phyloP scores from a whole-genome alignment of 2,113 vertebrate species.

The Rhinichthys klamathensis region DNA sequence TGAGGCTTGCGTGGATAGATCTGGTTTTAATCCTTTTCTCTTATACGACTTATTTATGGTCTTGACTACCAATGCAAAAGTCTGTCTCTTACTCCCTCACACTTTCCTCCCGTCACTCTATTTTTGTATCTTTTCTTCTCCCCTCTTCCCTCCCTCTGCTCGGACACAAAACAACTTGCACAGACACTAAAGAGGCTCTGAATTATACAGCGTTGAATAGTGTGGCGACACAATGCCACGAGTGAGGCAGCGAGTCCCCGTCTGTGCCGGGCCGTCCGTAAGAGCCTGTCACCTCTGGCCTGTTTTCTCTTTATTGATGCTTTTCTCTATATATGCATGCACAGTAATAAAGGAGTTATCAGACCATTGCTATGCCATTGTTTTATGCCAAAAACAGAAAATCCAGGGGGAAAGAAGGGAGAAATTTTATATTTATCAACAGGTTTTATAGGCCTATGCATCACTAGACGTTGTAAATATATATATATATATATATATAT shows the following conservation, averaged over 20 bases:
- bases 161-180: background rate
- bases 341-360: too few species aligned
- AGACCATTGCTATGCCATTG: too few species aligned
- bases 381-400: background rate
- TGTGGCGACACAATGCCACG: conserved; percentile 31
- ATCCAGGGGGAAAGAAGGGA: background rate
- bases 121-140: conserved; percentile 18
- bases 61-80: background rate
- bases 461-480: too few species aligned
- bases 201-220: conserved; percentile 30
- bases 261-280: background rate
- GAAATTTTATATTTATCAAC: background rate
- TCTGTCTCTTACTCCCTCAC: conserved; percentile 16
- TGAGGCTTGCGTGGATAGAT: background rate
- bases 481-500: too few species aligned
- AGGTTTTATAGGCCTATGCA: background rate
- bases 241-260: conserved; percentile 15
- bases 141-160: background rate
- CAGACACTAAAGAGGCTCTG: conserved; percentile 18
- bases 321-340: conserved; percentile 63
- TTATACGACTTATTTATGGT: background rate
- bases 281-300: conserved; percentile 10
- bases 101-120: conserved; percentile 18
- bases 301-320: conserved; percentile 49
- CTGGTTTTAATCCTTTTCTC: background rate